Conservation (phyloP, 2,888 invertebrate species). For the Parasteatoda lunata region DNA sequence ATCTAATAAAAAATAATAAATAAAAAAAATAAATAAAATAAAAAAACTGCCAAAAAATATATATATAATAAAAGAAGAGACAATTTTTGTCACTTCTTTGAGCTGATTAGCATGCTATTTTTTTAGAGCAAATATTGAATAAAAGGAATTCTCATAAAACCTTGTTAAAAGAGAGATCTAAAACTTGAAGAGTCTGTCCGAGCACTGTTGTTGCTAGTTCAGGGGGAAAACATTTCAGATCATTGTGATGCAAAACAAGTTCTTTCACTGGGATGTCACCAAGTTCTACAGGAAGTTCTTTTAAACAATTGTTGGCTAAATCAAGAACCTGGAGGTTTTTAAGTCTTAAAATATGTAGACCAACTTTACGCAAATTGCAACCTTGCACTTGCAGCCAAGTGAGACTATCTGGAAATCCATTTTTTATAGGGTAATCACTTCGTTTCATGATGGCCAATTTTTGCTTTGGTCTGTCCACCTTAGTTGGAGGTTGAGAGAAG, state of each 20-base stretch:
- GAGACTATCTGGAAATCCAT: conserved; percentile 83
- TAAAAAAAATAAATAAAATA: too few relatives aligned
- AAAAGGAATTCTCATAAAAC: not conserved
- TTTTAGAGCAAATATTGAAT: not conserved
- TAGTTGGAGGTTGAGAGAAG: conserved; percentile 76
- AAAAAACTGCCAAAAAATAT: too few relatives aligned
- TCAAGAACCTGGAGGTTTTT: conserved; percentile 81
- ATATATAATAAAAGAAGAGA: too few relatives aligned
- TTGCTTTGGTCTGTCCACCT: conserved; percentile 77
- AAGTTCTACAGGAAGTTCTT: conserved; percentile 77
- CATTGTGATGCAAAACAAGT: conserved; percentile 54
- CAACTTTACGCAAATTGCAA: conserved; percentile 29
- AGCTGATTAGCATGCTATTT: too few relatives aligned
- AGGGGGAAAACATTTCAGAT: conserved; percentile 38
- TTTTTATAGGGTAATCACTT: conserved; percentile 81
- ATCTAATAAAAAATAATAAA: too few relatives aligned
- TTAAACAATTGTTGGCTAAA: conserved; percentile 83
- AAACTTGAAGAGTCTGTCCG: conserved; percentile 51
- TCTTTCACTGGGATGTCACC: conserved; percentile 44
- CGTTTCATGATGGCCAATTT: conserved; percentile 80
- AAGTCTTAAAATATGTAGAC: conserved; percentile 76
- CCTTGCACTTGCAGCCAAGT: conserved; percentile 76
- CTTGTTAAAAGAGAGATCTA: conserved; percentile 55
- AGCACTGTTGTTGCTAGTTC: conserved; percentile 36
- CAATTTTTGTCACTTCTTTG: too few relatives aligned